Conservation (phyloP, 2,888 invertebrate genomes). For the Lasioglossum oenotherae region DNA sequence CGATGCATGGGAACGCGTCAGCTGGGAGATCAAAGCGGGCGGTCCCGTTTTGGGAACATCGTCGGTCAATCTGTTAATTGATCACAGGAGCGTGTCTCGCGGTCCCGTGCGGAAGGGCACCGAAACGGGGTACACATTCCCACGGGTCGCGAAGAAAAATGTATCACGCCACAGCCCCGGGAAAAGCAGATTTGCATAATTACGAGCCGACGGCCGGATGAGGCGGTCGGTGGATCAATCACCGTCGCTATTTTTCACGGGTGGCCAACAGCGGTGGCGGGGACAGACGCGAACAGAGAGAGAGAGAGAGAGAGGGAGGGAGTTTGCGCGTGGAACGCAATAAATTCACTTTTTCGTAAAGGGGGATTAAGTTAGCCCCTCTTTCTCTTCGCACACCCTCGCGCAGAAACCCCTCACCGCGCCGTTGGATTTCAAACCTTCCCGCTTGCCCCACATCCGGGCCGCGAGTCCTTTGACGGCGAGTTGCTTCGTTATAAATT, state of each 20-base stretch:
- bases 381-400: background rate
- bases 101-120: conserved; percentile 8
- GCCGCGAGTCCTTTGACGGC: conserved; percentile 5
- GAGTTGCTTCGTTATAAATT: conserved; percentile 41
- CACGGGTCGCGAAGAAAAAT: conserved; percentile 56
- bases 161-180: conserved; percentile 39
- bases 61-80: conserved; percentile 30
- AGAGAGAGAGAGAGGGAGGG: conserved; percentile 2
- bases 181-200: conserved; percentile 77
- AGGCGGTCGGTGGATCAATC: conserved; percentile 73
- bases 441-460: conserved; percentile 19
- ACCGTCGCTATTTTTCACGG: conserved; percentile 73
- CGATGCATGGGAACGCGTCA: background rate
- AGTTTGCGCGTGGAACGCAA: conserved; percentile 62
- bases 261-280: conserved; percentile 35
- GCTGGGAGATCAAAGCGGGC: background rate
- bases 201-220: conserved; percentile 71
- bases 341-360: conserved; percentile 38
- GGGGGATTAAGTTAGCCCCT: conserved; percentile 27
- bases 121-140: conserved; percentile 42
- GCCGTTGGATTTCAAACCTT: conserved; percentile 2
- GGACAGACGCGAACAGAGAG: conserved; percentile 51
- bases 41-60: background rate
- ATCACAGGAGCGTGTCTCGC: background rate
- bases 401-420: background rate